Evolutionary conservation across 1,140 invertebrate genomes (phyloP).

Genomic region (Drosophila rhopaloa): DNA sequence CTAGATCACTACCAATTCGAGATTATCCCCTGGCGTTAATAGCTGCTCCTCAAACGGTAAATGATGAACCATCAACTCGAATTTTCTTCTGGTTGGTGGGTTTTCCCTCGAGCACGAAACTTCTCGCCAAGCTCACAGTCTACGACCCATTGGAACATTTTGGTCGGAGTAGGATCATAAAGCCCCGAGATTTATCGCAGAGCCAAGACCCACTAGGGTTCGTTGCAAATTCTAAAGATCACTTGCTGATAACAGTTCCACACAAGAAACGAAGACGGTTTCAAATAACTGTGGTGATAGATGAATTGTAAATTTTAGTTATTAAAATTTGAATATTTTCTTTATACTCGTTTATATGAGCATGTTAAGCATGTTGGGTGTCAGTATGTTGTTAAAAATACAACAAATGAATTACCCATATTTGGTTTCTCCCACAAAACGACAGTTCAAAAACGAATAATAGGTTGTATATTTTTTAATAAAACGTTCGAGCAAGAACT

Average conservation of each 20-base stretch:
- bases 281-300: constrained; percentile 1
- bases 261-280: neutral
- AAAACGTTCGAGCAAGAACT: constrained; percentile 62
- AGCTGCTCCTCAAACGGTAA: neutral
- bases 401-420: too few relatives aligned
- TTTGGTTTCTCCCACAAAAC: constrained; percentile 3
- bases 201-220: neutral
- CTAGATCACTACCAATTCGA: neutral
- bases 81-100: constrained; percentile 14
- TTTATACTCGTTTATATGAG: too few relatives aligned
- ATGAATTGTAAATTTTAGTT: neutral
- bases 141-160: neutral
- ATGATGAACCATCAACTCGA: neutral
- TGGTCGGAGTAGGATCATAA: neutral
- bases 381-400: too few relatives aligned
- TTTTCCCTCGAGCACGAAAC: neutral
- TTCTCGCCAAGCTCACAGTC: constrained; percentile 5
- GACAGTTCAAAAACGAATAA: constrained; percentile 53
- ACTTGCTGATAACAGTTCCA: neutral
- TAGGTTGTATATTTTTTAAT: constrained; percentile 64
- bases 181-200: neutral
- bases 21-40: constrained; percentile 5
- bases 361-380: too few relatives aligned
- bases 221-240: neutral
- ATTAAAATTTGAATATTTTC: neutral